phyloP scores from a whole-genome alignment of 2,888 invertebrate genomes.

The Yponomeuta plumbellus region DNA sequence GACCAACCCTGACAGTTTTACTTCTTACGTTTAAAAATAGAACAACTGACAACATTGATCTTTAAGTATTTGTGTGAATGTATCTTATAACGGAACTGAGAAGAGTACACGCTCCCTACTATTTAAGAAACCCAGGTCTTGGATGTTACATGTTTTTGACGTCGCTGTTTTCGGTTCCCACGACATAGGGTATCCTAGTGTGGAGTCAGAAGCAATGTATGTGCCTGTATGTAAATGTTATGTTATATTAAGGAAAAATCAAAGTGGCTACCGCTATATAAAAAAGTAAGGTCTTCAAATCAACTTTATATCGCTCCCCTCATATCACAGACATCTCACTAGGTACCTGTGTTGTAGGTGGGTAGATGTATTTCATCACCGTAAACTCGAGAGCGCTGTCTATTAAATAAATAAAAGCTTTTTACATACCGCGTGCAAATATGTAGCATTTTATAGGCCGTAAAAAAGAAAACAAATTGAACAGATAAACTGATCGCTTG shows the following conservation, averaged over 20 bases:
- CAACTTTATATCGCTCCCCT: neutral
- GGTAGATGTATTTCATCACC: neutral
- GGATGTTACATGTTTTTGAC: no score
- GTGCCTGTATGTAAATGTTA: neutral
- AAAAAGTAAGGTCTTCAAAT: neutral
- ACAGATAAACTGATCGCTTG: neutral
- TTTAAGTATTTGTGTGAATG: no score
- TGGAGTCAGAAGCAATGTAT: no score
- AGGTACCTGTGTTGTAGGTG: neutral
- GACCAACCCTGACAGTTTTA: no score
- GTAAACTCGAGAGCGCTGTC: neutral
- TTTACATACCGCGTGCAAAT: neutral
- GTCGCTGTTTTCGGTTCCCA: no score
- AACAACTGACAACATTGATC: no score
- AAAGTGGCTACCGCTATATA: no score
- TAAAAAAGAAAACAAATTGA: slow-evolving; percentile 2
- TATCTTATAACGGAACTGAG: no score
- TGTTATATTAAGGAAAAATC: neutral
- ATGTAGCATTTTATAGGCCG: neutral
- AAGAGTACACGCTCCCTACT: no score
- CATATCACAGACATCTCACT: neutral
- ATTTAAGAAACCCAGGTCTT: neutral
- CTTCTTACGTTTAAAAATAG: no score
- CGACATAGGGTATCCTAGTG: no score
- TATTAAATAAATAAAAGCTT: slow-evolving; percentile 2